Evolutionary conservation across 2,888 invertebrate genomes (phyloP).

Genomic region (Athalia circularis): DNA sequence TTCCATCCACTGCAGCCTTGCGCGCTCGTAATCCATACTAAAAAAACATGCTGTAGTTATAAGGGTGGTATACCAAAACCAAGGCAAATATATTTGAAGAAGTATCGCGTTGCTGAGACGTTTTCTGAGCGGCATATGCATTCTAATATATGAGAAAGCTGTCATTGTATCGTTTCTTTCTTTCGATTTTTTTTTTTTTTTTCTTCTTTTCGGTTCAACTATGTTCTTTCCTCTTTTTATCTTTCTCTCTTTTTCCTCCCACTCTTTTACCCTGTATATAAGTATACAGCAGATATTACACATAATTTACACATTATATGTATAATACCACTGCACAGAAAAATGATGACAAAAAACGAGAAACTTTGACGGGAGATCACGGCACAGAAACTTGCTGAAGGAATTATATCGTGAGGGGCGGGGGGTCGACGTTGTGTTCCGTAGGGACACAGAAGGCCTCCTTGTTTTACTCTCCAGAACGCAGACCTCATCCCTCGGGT

Average conservation of each 20-base stretch:
- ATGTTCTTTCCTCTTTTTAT: not conserved
- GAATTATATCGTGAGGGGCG: conserved; percentile 24
- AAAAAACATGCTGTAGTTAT: conserved; percentile 33
- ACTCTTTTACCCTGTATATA: too few species aligned
- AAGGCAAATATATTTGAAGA: not conserved
- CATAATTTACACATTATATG: too few species aligned
- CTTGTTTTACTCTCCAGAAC: conserved; percentile 49
- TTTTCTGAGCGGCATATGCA: too few species aligned
- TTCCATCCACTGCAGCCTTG: too few species aligned
- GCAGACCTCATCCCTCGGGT: conserved; percentile 35
- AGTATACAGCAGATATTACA: too few species aligned
- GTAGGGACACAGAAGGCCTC: conserved; percentile 49
- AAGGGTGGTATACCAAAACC: conserved; percentile 56
- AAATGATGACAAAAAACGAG: conserved; percentile 62
- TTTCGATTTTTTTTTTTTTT: conserved; percentile 4
- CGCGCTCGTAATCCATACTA: conserved; percentile 13
- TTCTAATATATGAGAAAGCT: too few species aligned
- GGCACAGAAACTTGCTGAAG: conserved; percentile 37
- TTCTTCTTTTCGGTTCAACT: too few species aligned
- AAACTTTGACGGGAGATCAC: conserved; percentile 47
- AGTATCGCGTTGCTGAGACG: conserved; percentile 55
- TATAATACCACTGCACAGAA: conserved; percentile 24
- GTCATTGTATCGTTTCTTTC: not conserved
- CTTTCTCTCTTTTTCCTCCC: conserved; percentile 23
- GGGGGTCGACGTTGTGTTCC: conserved; percentile 39